These are phyloP conservation scores for Acleris emargana DNA, from an alignment of 2,888 invertebrate genomes.

Conservation along the genomic window DNA sequence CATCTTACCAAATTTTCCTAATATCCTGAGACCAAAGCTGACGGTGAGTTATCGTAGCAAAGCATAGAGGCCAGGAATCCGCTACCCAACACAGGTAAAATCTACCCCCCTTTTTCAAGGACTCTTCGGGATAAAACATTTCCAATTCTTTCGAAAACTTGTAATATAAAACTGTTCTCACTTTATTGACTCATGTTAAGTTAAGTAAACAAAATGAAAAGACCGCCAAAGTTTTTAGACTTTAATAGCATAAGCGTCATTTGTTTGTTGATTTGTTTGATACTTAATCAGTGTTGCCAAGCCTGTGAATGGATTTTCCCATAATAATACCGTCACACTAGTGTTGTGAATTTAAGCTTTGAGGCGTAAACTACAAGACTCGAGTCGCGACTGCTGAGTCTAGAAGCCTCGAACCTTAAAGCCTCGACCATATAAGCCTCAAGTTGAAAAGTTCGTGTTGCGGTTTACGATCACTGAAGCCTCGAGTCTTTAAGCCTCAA, in stretches of 20 bases:
- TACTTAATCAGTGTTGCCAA: not conserved
- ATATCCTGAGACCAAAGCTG: constrained; percentile 74
- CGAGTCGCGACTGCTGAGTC: too few species aligned
- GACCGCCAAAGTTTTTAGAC: not conserved
- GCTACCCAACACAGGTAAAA: constrained; percentile 78
- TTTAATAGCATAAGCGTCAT: too few species aligned
- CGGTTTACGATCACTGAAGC: too few species aligned
- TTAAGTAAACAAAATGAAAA: not conserved
- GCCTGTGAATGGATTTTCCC: too few species aligned
- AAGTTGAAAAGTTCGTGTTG: too few species aligned
- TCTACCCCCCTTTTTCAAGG: constrained; percentile 68
- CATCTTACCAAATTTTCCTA: constrained; percentile 63
- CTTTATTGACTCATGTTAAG: not conserved
- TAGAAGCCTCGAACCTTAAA: too few species aligned
- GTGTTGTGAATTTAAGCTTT: too few species aligned
- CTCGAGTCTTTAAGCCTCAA: too few species aligned
- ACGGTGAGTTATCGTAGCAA: constrained; percentile 65
- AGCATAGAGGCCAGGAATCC: constrained; percentile 74
- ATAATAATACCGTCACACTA: too few species aligned
- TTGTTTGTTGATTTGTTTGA: too few species aligned
- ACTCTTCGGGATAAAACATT: constrained; percentile 75
- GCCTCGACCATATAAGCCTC: too few species aligned
- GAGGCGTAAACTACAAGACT: too few species aligned
- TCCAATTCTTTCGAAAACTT: constrained; percentile 34
- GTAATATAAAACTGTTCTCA: not conserved